phyloP scores from a whole-genome alignment of 2,888 invertebrate species.

The Pachliopta kotzebuea region DNA sequence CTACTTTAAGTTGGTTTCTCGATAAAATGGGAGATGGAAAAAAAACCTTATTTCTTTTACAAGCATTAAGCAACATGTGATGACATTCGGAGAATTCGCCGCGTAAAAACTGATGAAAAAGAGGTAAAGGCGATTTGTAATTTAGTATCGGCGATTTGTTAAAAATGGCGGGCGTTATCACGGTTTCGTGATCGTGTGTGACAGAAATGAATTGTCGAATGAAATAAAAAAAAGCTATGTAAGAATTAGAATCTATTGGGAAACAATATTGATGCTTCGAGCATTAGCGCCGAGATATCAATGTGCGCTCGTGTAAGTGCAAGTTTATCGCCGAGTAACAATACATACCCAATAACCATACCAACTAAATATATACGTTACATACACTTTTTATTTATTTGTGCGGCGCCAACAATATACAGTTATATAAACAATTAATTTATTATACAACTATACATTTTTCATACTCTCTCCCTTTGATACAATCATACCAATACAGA shows the following conservation, averaged over 20 bases:
- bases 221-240: not conserved
- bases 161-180: slow-evolving; percentile 16
- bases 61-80: slow-evolving; percentile 4
- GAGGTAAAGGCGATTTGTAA: slow-evolving; percentile 23
- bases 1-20: slow-evolving; percentile 1
- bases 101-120: slow-evolving; percentile 16
- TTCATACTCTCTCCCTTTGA: no score
- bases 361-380: no score
- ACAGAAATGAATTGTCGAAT: slow-evolving; percentile 20
- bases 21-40: slow-evolving; percentile 5
- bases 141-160: slow-evolving; percentile 14
- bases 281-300: slow-evolving; percentile 9
- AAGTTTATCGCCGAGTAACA: slow-evolving; percentile 4
- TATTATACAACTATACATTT: no score
- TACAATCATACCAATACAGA: no score
- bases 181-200: slow-evolving; percentile 24
- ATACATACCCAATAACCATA: not conserved
- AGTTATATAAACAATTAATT: no score
- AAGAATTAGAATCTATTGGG: slow-evolving; percentile 16
- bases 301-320: slow-evolving; percentile 10
- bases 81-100: slow-evolving; percentile 1
- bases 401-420: no score
- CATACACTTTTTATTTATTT: no score
- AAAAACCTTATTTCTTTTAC: slow-evolving; percentile 3
- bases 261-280: slow-evolving; percentile 19